A percentile compares a stretch with the other conserved stretches of the same genome.
Evolutionary conservation across 2,797 vertebrate species (phyloP).

Genomic region (Pogoniulus pusillus): DNA sequence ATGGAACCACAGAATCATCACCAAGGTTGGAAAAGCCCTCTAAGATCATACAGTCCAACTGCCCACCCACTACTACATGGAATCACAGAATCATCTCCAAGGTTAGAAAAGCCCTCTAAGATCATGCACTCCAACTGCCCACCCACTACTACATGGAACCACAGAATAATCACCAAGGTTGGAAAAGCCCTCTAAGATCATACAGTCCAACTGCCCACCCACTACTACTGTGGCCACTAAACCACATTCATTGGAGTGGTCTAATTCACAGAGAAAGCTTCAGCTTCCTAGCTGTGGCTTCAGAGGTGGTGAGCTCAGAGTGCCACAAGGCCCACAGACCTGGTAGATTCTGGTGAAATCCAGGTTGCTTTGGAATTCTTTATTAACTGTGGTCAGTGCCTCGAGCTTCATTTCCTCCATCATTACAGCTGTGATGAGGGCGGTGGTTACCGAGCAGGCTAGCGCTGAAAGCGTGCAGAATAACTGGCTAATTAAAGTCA

Average conservation of each 20-base stretch:
- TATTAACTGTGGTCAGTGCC: slow-evolving; percentile 24
- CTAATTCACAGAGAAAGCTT: background rate
- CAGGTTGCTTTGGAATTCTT: slow-evolving; percentile 14
- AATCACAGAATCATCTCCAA: too few species aligned
- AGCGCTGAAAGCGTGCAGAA: slow-evolving; percentile 50
- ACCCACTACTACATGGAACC: too few species aligned
- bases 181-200: too few species aligned
- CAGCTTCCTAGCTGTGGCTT: background rate
- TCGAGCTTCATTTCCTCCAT: slow-evolving; percentile 50
- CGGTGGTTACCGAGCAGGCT: slow-evolving; percentile 30
- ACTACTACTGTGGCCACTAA: too few species aligned
- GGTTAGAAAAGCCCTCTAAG: too few species aligned
- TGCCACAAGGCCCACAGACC: background rate
- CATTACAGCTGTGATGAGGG: slow-evolving; percentile 38
- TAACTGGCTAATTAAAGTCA: slow-evolving; percentile 71
- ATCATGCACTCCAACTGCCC: too few species aligned
- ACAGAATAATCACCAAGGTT: too few species aligned
- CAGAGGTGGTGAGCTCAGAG: background rate
- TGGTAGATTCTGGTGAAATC: background rate
- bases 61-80: too few species aligned
- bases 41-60: too few species aligned
- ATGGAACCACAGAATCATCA: too few species aligned
- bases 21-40: too few species aligned
- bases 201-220: too few species aligned
- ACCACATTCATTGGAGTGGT: background rate